phyloP scores from a whole-genome alignment of 2,797 vertebrate genomes.

The Oreochromis mossambicus region DNA sequence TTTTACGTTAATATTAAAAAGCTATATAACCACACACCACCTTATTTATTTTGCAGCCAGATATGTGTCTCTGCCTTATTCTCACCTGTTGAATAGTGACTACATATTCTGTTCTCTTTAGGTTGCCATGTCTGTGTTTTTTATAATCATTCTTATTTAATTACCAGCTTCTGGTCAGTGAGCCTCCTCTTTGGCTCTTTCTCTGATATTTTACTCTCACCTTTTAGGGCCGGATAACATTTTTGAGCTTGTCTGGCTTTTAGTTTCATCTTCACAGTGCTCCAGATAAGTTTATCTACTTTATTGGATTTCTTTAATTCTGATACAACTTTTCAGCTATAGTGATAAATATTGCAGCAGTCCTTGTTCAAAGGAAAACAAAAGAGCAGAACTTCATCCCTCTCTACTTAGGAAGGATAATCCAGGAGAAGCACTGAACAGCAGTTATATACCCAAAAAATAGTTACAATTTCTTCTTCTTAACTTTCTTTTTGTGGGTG shows the following conservation, averaged over 20 bases:
- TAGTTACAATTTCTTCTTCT: not conserved
- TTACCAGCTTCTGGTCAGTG: not conserved
- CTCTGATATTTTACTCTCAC: not conserved
- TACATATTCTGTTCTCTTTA: not conserved
- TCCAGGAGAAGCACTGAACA: not conserved
- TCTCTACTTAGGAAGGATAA: not conserved
- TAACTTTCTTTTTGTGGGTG: not conserved
- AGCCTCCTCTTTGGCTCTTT: not conserved
- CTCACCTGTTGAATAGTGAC: not conserved
- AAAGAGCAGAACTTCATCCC: not conserved
- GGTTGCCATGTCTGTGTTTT: not conserved
- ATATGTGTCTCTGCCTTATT: not conserved
- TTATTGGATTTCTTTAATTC: not conserved
- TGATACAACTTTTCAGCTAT: not conserved
- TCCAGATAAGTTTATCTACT: not conserved
- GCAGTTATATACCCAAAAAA: not conserved
- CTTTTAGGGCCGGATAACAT: not conserved
- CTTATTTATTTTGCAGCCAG: not conserved
- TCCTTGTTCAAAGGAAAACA: not conserved
- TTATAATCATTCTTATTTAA: not conserved
- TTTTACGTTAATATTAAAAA: not conserved
- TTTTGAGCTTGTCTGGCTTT: not conserved
- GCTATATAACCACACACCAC: not conserved
- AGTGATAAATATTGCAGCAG: not conserved
- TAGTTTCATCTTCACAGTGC: not conserved